Evolutionary conservation across 2,113 vertebrate species (phyloP).

Genomic region (Himantopus leucocephalus): DNA sequence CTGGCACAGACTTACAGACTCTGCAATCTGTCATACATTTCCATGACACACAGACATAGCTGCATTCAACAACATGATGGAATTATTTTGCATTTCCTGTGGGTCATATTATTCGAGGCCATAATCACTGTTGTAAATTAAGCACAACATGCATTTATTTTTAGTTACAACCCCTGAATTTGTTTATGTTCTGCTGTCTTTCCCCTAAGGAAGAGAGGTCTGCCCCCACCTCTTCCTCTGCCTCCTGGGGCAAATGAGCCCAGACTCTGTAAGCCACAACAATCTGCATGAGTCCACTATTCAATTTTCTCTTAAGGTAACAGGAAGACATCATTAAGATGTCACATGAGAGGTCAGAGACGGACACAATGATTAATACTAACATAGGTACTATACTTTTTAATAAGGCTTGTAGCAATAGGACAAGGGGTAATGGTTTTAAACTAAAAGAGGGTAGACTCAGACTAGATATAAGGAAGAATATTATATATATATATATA

Average conservation of each 20-base stretch:
- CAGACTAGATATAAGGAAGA: not conserved
- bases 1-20: not conserved
- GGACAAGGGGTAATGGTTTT: not conserved
- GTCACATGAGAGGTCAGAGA: not conserved
- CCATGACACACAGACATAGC: not conserved
- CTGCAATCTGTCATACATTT: not conserved
- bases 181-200: not conserved
- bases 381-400: not conserved
- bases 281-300: not conserved
- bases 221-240: not conserved
- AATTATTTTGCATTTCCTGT: not conserved
- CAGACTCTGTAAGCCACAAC: not conserved
- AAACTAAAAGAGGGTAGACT: not conserved
- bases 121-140: not conserved
- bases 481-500: no score
- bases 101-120: not conserved
- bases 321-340: not conserved
- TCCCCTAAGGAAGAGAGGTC: not conserved
- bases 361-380: not conserved
- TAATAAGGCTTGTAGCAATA: not conserved
- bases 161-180: not conserved
- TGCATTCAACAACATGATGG: not conserved
- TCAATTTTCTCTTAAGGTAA: not conserved
- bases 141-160: not conserved
- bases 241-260: rapidly evolving